These are phyloP conservation scores for Semibalanus balanoides DNA, from an alignment of 1,140 invertebrate species.

Conservation along the genomic window DNA sequence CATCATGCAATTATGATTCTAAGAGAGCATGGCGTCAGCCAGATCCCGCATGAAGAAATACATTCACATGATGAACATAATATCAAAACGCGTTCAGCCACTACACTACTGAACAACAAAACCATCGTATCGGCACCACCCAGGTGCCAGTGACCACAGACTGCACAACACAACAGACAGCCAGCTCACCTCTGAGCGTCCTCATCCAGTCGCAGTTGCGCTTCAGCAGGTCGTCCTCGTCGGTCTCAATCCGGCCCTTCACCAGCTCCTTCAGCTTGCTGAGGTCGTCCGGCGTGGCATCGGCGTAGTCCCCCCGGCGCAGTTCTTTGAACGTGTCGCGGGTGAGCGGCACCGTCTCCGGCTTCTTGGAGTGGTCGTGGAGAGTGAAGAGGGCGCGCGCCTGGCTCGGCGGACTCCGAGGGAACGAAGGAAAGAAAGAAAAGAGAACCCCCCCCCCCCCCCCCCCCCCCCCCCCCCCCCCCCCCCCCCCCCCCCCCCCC, in stretches of 20 bases:
- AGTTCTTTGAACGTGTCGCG: not conserved
- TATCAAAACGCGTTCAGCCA: no score
- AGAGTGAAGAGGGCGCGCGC: not conserved
- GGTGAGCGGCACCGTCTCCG: not conserved
- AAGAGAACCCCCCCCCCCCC: no score
- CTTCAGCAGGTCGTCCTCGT: not conserved
- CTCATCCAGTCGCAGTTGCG: not conserved
- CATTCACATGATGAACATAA: no score
- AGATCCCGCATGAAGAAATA: no score
- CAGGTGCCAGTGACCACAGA: no score
- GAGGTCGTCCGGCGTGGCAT: not conserved
- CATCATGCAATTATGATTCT: no score
- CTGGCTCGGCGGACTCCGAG: not conserved
- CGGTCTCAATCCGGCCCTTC: not conserved
- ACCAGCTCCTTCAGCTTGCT: not conserved
- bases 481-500: no score
- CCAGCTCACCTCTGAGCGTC: conserved; percentile 1
- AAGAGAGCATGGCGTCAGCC: no score
- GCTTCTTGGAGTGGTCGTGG: not conserved
- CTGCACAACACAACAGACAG: no score
- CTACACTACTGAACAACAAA: no score
- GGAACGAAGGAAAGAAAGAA: not conserved
- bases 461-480: no score
- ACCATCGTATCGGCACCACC: no score
- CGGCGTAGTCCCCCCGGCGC: not conserved